Evolutionary conservation across 2,113 vertebrate species (phyloP), one percentile per base, ranked within the genome.

Genomic region (Lucifuga dentata): DNA sequence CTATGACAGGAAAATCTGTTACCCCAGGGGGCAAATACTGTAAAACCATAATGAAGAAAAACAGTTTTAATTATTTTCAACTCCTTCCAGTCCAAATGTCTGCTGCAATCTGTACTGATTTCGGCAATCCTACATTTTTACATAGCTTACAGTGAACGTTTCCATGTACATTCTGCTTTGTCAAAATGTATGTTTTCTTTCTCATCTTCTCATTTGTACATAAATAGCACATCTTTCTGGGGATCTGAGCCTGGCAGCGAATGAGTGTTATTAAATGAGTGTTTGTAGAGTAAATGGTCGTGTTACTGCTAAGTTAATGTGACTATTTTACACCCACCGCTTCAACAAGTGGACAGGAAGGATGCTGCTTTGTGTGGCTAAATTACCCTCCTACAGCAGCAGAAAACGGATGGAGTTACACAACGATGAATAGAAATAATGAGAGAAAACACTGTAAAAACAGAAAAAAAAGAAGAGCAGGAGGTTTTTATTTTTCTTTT

Each of bases 21-120:
- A 74, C 57, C 16, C 5, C 11, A 24, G 48, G 39, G 61, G 8
- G 23, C 19, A 41, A 83, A 68, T 57, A 52, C 20, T 15, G n/a
- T 38, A 35, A 57, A 70, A 48, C 46, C 44, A 32, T 49, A 69
- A 76, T 46, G 49, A 61, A 53, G 71, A 63, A 57, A 24, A 68
- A 74, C 39, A 24, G 40, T 56, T 70, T 73, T 78, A 61, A 82
- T 75, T 74, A 75, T 50, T 36, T 70, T 19, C 21, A 41, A 4
- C 17, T 4, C 10, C n/a, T n/a, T 57, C 32, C 20, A 44, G 39
- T 41, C 36, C 6, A 55, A 44, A 59, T 33, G 49, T 51, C 49
- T 39, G 40, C 7, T 50, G 5, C 56, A 35, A 59, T 65, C 24
- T 72, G 19, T 1, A 41, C 6, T 0, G 58, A 24, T 35, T 2